phyloP scores from a whole-genome alignment of 2,113 vertebrate species.

The Promerops cafer region DNA sequence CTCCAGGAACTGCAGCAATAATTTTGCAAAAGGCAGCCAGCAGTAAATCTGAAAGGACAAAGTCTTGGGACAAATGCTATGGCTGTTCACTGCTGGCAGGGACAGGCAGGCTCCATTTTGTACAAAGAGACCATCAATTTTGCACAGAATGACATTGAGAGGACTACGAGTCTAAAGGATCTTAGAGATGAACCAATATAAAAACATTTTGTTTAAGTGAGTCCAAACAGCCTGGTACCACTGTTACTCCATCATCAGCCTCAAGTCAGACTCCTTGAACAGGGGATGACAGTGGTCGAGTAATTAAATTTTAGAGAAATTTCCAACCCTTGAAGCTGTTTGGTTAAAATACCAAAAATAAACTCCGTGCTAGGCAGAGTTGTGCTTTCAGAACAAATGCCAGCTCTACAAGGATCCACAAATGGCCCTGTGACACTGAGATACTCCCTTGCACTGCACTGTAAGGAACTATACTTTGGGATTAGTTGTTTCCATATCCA shows the following conservation, averaged over 20 bases:
- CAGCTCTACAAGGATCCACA: neutral
- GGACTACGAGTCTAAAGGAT: neutral
- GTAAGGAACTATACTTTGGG: neutral
- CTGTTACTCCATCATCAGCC: neutral
- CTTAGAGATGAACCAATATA: neutral
- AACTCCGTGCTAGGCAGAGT: neutral
- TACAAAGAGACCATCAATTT: neutral
- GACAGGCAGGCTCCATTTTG: neutral
- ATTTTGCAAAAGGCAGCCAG: neutral
- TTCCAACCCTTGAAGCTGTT: neutral
- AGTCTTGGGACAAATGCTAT: neutral
- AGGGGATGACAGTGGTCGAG: accelerated
- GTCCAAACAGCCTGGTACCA: neutral
- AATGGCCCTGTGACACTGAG: neutral
- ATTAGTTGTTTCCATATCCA: neutral
- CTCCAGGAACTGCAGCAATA: neutral
- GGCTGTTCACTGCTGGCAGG: neutral
- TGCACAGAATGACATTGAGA: neutral
- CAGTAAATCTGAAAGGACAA: neutral
- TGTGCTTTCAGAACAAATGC: neutral
- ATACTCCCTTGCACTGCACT: neutral
- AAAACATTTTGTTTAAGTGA: neutral
- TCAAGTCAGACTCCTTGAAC: neutral
- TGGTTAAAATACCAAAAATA: neutral
- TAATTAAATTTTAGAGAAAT: neutral